Conservation (phyloP, 2,113 vertebrate genomes). For the Dasyurus viverrinus region DNA sequence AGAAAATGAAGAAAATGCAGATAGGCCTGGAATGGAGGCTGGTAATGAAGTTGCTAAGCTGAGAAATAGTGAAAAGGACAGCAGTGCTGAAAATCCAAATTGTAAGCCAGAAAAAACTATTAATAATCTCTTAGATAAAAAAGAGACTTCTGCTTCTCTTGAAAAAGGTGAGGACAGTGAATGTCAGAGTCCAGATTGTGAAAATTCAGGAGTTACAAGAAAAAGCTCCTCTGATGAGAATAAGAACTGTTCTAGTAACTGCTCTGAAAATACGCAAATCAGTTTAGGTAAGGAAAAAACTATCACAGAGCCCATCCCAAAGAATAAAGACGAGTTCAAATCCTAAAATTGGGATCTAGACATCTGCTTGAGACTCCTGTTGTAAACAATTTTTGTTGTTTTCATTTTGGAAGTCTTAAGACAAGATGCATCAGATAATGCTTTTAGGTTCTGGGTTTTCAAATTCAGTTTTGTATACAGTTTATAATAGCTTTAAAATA, state of each 20-base stretch:
- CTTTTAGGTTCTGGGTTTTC: conserved; percentile 67
- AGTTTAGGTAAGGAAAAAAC: conserved; percentile 39
- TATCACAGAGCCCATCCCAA: conserved; percentile 34
- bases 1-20: conserved; percentile 69
- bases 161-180: conserved; percentile 67
- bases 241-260: conserved; percentile 57
- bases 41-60: conserved; percentile 59
- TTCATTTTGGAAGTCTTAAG: conserved; percentile 68
- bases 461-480: conserved; percentile 65
- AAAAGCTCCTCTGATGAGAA: conserved; percentile 55
- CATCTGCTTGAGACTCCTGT: conserved; percentile 52
- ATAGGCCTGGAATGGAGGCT: conserved; percentile 50
- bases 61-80: conserved; percentile 62
- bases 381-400: conserved; percentile 33
- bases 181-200: conserved; percentile 62
- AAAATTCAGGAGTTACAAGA: conserved; percentile 47
- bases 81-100: conserved; percentile 46
- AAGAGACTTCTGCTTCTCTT: conserved; percentile 45
- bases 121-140: conserved; percentile 54
- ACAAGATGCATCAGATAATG: conserved; percentile 58
- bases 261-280: conserved; percentile 44
- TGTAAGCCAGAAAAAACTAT: conserved; percentile 65
- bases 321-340: conserved; percentile 64
- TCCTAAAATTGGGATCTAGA: conserved; percentile 51
- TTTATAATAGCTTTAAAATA: conserved; percentile 55